These are phyloP conservation scores for Phaonia tiefii DNA, from an alignment of 2,888 invertebrate species.

Conservation along the genomic window DNA sequence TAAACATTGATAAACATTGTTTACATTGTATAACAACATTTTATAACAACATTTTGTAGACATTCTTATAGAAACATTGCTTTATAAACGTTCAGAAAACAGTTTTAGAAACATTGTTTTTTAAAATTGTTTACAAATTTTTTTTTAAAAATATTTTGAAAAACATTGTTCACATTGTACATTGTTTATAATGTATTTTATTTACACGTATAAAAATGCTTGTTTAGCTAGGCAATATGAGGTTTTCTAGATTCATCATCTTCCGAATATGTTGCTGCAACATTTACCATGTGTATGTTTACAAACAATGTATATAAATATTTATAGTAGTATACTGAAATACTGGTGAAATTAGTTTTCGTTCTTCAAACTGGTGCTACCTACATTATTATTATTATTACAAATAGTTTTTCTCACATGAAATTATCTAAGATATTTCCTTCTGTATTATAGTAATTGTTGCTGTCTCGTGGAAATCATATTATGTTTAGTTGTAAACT, in stretches of 20 bases:
- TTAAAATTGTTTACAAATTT: too few species aligned
- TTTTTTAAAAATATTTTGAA: too few species aligned
- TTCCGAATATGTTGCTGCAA: constrained; percentile 66
- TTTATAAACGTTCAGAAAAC: too few species aligned
- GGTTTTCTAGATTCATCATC: neutral
- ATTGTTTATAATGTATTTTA: too few species aligned
- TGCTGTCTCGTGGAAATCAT: constrained; percentile 1
- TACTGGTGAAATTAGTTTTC: neutral
- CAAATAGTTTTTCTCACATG: neutral
- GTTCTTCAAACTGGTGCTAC: constrained; percentile 8
- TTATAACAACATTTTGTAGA: too few species aligned
- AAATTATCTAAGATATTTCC: too few species aligned
- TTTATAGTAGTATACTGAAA: constrained; percentile 30
- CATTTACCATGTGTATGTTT: constrained; percentile 61
- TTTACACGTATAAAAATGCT: too few species aligned
- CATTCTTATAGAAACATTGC: neutral
- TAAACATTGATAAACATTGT: too few species aligned
- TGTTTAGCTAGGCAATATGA: too few species aligned
- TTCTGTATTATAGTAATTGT: neutral
- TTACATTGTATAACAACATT: too few species aligned
- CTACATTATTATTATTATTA: neutral
- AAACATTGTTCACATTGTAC: too few species aligned
- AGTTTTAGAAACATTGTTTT: too few species aligned
- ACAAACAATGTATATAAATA: constrained; percentile 58
- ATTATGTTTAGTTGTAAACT: neutral